Evolutionary conservation across 2,797 vertebrate genomes (phyloP).

Genomic region (Aselliscus stoliczkanus): DNA sequence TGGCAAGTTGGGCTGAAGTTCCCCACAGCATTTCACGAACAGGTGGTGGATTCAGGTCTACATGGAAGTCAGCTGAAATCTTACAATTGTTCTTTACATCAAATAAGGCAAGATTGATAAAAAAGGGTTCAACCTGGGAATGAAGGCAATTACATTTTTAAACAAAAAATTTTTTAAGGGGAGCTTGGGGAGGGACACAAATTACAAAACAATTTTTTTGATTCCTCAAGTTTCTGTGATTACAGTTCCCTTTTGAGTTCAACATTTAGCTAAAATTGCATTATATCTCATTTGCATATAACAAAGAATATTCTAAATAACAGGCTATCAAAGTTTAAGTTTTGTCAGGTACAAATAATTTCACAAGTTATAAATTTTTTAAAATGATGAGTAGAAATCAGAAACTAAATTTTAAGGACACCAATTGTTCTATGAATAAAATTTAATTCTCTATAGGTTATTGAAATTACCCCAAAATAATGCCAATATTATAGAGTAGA

Average conservation of each 20-base stretch:
- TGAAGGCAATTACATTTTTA: conserved; percentile 20
- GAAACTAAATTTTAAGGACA: conserved; percentile 11
- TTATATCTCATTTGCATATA: not conserved
- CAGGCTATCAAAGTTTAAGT: not conserved
- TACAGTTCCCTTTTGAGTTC: not conserved
- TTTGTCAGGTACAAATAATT: not conserved
- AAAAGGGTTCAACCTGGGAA: conserved; percentile 95
- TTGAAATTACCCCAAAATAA: conserved; percentile 33
- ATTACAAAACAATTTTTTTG: not conserved
- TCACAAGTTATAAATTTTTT: not conserved
- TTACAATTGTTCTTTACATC: conserved; percentile 95
- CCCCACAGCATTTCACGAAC: conserved; percentile 92
- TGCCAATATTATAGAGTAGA: not conserved
- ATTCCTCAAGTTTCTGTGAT: not conserved
- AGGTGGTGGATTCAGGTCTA: conserved; percentile 91
- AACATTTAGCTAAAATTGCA: not conserved
- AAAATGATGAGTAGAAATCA: not conserved
- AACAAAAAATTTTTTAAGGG: not conserved
- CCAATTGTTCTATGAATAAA: not conserved
- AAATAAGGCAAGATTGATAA: conserved; percentile 93
- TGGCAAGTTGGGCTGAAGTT: conserved; percentile 45
- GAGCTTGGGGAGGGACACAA: not conserved
- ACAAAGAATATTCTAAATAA: conserved; percentile 8
- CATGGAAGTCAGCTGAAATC: conserved; percentile 95
- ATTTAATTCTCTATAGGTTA: not conserved